Evolutionary conservation across 2,888 invertebrate species (phyloP), one percentile per base, ranked within the genome.

Genomic region (Dolomedes plantarius): DNA sequence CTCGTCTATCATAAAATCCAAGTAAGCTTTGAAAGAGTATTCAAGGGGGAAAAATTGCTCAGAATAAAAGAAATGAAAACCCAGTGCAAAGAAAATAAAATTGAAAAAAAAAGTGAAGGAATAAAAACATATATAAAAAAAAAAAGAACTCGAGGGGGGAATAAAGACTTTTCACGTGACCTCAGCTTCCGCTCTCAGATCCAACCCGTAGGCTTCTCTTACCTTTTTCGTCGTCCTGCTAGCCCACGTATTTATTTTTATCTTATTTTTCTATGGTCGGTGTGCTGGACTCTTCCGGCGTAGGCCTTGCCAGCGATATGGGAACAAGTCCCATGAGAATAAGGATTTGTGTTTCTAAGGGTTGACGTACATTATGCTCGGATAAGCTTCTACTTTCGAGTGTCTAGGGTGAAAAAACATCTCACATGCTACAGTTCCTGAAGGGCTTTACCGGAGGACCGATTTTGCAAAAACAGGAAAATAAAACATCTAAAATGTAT

Each of bases 221-320:
- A 31, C 65, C 31, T 29, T 31, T 31, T 29, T 65, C 65, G 13
- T n/a, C 65, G 23, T 16, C n/a, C n/a, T n/a, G 6, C 29, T 31
- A 16, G n/a, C 65, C 31, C 13, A 31, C 31, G 65, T 29, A 29
- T 65, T 65, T 65, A 65, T 65, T 29, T 65, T 65, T 29, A n/a
- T 50, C 50, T 9, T n/a, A 50, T 27, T 28, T 9, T 62, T 23
- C 6, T 6, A 7, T 27, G 5, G 27, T n/a, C n/a, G n/a, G n/a
- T n/a, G n/a, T n/a, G n/a, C 6, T 16, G 16, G 28, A 62, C 23
- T 62, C 62, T 62, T 27, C 62, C 62, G 62, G 62, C 27, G 62
- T 36, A 5, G 6, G 36, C 11, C 36, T 36, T n/a, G n/a, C n/a
- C n/a, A n/a, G n/a, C n/a, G n/a, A n/a, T n/a, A n/a, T n/a, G n/a